Evolutionary conservation across 64 coral and sea anemone species (phyloP), one percentile per base, ranked within the genome.

Genomic region (Dendronephthya gigantea): DNA sequence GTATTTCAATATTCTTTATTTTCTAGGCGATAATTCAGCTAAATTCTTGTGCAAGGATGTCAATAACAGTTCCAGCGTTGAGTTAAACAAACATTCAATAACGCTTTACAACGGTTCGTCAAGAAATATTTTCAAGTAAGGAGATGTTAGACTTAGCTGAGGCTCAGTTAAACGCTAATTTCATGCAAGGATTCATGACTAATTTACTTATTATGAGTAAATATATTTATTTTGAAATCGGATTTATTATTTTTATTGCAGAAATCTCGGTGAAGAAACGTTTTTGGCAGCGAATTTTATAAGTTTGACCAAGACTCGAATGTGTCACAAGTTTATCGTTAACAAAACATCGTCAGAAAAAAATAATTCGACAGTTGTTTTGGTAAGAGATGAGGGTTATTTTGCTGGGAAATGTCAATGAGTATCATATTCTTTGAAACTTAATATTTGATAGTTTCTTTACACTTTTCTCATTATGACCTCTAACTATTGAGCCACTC

Each of bases 241-340:
- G 50, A 62, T 33, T 79, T 79, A 33, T 34, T n/a, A 8, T 12
- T 79, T 38, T 29, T 14, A 4, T 79, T 79, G 11, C 1, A 79
- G 72, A 36, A 19, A 79, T 39, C 36, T 79, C 36, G 72, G 72
- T 79, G 72, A 79, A 34, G 72, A 79, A 8, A 79, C 36, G 30
- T 79, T 33, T 33, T 28, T 79, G 28, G 72, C 72, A 34, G 37
- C 30, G 37, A 79, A 29, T 34, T 35, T 79, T 33, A 36, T 33
- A 79, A 39, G 30, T 36, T 39, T 36, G 29, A 34, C 32, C 15
- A 79, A 39, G 37, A 79, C 13, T 34, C 32, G 72, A 4, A 34
- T 79, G 30, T 79, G 72, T 39, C n/a, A 79, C 29, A 79, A 79
- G 32, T 79, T 79, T 79, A 79, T 79, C 36, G 72, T 79, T 9